These are phyloP conservation scores for Teleogryllus oceanicus DNA, from an alignment of 2,888 invertebrate genomes.

Conservation along the genomic window DNA sequence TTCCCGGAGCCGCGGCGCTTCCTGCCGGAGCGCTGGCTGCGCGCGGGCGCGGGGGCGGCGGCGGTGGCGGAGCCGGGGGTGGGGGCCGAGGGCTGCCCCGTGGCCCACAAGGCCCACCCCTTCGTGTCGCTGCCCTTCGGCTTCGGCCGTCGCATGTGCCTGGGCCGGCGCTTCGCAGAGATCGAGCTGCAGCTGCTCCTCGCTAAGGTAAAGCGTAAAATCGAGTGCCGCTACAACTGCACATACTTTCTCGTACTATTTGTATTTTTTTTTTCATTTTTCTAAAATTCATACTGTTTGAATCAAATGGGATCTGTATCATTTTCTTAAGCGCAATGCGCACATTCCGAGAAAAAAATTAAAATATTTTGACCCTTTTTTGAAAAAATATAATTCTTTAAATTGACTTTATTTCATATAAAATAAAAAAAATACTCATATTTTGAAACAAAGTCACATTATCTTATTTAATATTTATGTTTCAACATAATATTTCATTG, in stretches of 20 bases:
- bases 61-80: slow-evolving; percentile 21
- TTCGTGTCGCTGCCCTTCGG: slow-evolving; percentile 74
- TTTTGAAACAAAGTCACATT: too few relatives aligned
- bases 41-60: slow-evolving; percentile 19
- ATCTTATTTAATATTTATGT: too few relatives aligned
- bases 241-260: background rate
- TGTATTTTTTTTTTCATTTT: slow-evolving; percentile 19
- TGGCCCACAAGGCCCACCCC: slow-evolving; percentile 61
- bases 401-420: too few relatives aligned
- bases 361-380: too few relatives aligned
- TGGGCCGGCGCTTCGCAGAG: slow-evolving; percentile 77
- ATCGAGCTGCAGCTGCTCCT: slow-evolving; percentile 70
- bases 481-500: too few relatives aligned
- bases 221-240: background rate
- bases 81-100: slow-evolving; percentile 30
- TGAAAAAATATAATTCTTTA: too few relatives aligned
- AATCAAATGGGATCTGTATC: too few relatives aligned
- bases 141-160: slow-evolving; percentile 71
- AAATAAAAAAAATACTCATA: too few relatives aligned
- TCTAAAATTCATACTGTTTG: too few relatives aligned
- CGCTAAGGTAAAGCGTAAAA: slow-evolving; percentile 67
- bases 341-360: too few relatives aligned
- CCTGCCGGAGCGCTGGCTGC: slow-evolving; percentile 73
- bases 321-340: too few relatives aligned
- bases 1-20: slow-evolving; percentile 67